Conservation (phyloP, 2,113 vertebrate genomes). For the Callipepla squamata region DNA sequence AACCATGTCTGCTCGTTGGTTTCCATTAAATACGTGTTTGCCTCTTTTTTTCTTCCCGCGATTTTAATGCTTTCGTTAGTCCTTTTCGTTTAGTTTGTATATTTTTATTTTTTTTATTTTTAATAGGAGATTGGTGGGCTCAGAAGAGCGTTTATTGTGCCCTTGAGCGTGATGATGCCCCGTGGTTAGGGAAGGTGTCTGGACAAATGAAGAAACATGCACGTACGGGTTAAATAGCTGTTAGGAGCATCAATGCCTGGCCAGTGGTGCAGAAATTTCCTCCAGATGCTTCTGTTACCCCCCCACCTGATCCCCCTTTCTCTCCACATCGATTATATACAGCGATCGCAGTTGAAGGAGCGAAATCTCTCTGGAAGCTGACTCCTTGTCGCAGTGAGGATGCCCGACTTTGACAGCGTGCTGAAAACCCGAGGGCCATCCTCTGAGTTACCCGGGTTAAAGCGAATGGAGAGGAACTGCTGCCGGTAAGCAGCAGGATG, state of each 20-base stretch:
- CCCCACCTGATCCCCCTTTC: conserved; percentile 17
- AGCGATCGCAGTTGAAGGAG: neutral
- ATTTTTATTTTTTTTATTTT: too few relatives aligned
- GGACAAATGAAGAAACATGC: neutral
- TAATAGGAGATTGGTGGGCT: neutral
- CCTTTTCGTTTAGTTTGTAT: neutral
- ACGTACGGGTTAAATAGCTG: conserved; percentile 6
- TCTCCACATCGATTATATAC: neutral
- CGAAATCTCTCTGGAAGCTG: neutral
- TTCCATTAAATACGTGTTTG: neutral
- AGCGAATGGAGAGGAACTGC: neutral
- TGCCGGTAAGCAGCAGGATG: neutral
- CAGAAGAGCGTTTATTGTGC: neutral
- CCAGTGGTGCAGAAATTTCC: conserved; percentile 52
- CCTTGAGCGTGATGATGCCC: neutral
- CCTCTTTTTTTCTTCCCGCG: neutral
- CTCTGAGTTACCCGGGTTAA: neutral
- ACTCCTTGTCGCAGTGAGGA: neutral
- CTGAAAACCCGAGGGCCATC: neutral
- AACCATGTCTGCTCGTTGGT: accelerated
- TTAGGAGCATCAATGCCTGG: conserved; percentile 19
- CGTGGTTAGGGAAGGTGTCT: neutral
- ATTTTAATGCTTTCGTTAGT: neutral
- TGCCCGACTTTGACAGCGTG: neutral
- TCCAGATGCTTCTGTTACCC: conserved; percentile 44